phyloP scores from a whole-genome alignment of 1,140 invertebrate genomes.

The Drosophila cardini region DNA sequence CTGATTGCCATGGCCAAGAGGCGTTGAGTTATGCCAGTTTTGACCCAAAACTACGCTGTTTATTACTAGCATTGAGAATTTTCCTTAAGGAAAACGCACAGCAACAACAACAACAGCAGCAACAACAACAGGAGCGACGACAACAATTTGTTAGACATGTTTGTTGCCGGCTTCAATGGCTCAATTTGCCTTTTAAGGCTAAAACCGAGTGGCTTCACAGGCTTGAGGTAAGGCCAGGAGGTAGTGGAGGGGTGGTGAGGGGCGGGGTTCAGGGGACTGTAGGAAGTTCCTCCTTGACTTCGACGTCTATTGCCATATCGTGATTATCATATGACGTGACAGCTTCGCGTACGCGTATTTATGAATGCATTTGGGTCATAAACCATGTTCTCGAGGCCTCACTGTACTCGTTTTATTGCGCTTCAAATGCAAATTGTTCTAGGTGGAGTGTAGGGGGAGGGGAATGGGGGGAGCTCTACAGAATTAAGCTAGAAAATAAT shows the following conservation, averaged over 20 bases:
- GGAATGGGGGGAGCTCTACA: too few relatives aligned
- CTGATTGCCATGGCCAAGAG: slow-evolving; percentile 37
- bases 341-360: slow-evolving; percentile 74
- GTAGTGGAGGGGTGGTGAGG: background rate
- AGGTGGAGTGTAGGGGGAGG: too few relatives aligned
- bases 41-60: slow-evolving; percentile 52
- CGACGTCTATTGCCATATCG: slow-evolving; percentile 56
- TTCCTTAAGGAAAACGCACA: background rate
- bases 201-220: slow-evolving; percentile 1
- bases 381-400: slow-evolving; percentile 36
- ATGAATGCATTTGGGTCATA: slow-evolving; percentile 84
- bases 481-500: background rate
- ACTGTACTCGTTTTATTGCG: slow-evolving; percentile 17
- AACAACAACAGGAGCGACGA: slow-evolving; percentile 12
- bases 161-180: slow-evolving; percentile 54
- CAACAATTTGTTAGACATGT: slow-evolving; percentile 27
- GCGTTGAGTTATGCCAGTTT: slow-evolving; percentile 17
- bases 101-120: slow-evolving; percentile 19
- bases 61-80: background rate
- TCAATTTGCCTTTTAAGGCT: slow-evolving; percentile 58
- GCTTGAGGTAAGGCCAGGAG: too few relatives aligned
- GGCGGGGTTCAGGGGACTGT: slow-evolving; percentile 2
- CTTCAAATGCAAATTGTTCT: slow-evolving; percentile 57
- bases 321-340: slow-evolving; percentile 84
- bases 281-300: background rate